Evolutionary conservation across 2,888 invertebrate species (phyloP), one percentile per base, ranked within the genome.

Genomic region (Alentia gelatinosa): DNA sequence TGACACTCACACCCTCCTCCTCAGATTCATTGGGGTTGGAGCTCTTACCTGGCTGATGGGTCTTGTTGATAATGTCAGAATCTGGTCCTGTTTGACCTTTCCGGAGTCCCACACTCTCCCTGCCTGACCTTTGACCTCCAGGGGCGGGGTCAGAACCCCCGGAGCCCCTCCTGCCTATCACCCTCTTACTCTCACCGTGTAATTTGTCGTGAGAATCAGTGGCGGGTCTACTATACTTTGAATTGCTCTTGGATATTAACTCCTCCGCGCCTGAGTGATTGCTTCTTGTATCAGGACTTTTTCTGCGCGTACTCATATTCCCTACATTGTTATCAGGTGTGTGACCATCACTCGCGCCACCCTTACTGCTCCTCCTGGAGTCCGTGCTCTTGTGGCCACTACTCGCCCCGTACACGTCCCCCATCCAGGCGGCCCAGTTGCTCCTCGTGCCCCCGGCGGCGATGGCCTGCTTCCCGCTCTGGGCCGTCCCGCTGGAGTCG

Each of bases 351-450:
- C n/a, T n/a, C n/a, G n/a, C n/a, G n/a, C n/a, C n/a, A n/a, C n/a
- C n/a, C n/a, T 12, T 7, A 47, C 47, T 47, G 7, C 19, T 47
- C 47, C 47, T 19, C 19, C 56, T 56, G 5, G 3, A 19, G n/a
- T 19, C 3, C 56, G 23, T 56, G n/a, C 56, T 56, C 19, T 19
- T n/a, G 9, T 3, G 12, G 5, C 56, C 56, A 56, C 56, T 56
- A 1, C n/a, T 19, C 12, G 79, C 79, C 19, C 37, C 37, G 23
- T 79, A 39, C 12, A 79, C 39, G 39, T 79, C 79, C 37, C 37
- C 79, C 35, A 3, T 86, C 86, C 86, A 86, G 47, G 86, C 86
- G 30, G 86, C 86, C 86, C 86, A 86, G 50, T 86, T 86, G 30
- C 47, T 47, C 26, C 47, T 40, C 33, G 86, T 86, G 26, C 86